These are phyloP conservation scores for Sebastes taczanowskii DNA, from an alignment of 2,797 vertebrate genomes.

Conservation along the genomic window DNA sequence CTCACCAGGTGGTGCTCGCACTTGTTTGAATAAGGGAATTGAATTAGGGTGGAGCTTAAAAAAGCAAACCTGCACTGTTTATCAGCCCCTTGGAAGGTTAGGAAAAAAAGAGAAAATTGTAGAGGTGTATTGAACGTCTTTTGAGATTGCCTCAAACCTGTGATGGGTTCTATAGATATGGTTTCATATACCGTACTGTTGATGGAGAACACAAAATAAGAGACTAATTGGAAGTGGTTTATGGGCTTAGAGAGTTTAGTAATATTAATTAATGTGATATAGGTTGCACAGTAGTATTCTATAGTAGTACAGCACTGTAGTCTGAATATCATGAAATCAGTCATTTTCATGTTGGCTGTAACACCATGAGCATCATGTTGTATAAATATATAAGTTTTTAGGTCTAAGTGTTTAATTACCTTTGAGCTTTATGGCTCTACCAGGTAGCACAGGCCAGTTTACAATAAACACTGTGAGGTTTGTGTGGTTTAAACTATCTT, in stretches of 20 bases:
- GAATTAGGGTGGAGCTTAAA: conserved; percentile 12
- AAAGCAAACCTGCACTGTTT: conserved; percentile 22
- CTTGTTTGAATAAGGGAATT: conserved; percentile 48
- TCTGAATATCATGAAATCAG: too few species aligned
- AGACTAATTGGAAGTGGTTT: neutral
- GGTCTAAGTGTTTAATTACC: too few species aligned
- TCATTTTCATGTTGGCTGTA: neutral
- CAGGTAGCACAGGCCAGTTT: too few species aligned
- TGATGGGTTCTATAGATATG: neutral
- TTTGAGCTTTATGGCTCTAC: too few species aligned
- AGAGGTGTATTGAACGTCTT: neutral
- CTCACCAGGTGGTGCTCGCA: conserved; percentile 11
- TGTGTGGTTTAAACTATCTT: too few species aligned
- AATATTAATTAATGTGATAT: neutral
- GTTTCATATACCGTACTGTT: neutral
- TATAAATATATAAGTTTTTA: too few species aligned
- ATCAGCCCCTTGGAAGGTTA: neutral
- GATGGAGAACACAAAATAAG: neutral
- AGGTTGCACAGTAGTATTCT: neutral
- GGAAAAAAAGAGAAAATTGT: neutral
- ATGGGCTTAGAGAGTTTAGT: neutral
- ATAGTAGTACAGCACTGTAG: neutral
- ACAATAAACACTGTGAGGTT: too few species aligned
- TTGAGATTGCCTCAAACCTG: neutral
- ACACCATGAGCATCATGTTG: neutral